Conservation (phyloP, 2,113 vertebrate genomes). For the Carassius carassius region DNA sequence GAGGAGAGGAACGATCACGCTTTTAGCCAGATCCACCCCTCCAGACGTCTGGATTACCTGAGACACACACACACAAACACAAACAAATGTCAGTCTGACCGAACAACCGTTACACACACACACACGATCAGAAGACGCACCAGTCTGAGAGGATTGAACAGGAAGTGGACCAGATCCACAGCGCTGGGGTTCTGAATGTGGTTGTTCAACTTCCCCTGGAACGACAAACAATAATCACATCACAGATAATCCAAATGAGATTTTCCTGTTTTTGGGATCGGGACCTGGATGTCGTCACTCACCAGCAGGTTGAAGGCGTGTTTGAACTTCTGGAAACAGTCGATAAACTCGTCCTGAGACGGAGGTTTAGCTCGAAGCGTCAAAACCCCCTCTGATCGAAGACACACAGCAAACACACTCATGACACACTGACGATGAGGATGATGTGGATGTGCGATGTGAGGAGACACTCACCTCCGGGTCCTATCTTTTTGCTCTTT, state of each 20-base stretch:
- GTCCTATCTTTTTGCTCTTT: constrained; percentile 88
- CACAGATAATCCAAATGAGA: neutral
- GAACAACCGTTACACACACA: neutral
- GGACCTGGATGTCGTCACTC: constrained; percentile 47
- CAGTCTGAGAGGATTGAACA: constrained; percentile 92
- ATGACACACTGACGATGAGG: neutral
- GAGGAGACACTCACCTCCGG: constrained; percentile 81
- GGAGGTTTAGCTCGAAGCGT: constrained; percentile 92
- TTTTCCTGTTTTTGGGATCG: too few relatives aligned
- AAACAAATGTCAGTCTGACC: neutral
- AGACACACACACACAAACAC: neutral
- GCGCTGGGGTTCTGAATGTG: constrained; percentile 97
- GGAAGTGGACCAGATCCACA: constrained; percentile 89
- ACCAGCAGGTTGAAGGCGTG: constrained; percentile 97
- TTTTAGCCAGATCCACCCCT: constrained; percentile 83
- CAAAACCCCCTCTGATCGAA: constrained; percentile 90
- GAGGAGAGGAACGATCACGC: constrained; percentile 87
- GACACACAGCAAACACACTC: constrained; percentile 8
- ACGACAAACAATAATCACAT: constrained; percentile 24
- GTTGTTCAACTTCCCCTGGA: constrained; percentile 85
- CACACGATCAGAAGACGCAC: constrained; percentile 62
- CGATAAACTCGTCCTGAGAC: constrained; percentile 85
- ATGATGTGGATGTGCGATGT: neutral
- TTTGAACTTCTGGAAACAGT: constrained; percentile 98
- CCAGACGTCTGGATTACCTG: constrained; percentile 92